Base-by-base conservation (phyloP, 2,888 invertebrate genomes). In the Nematopogon swammerdamellus region DNA sequence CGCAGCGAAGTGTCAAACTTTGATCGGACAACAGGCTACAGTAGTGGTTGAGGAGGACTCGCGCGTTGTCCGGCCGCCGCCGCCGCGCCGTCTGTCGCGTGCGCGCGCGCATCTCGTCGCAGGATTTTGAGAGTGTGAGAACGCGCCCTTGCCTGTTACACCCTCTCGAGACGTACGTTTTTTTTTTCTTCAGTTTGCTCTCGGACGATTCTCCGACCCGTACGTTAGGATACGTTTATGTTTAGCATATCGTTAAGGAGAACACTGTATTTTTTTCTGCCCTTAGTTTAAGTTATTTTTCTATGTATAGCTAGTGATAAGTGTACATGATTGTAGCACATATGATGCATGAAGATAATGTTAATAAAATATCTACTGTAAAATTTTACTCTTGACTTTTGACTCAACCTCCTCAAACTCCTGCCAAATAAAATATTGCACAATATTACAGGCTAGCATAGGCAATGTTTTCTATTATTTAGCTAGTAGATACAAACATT, bases 261-360 rank as follows among this genome's bases (percentile, higher is more conserved):
- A 74, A 70, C 74, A 76, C 62, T 75, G 76, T 77, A 76, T 74
- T 79, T 73, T 76, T 70, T 75, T 71, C 76, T 36, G 36, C 72
- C 68, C 70, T 65, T 72, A 72, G 72, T 74, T n/a, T 77, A 75
- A 76, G 77, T 77, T 77, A 75, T 76, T 76, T 76, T 76, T 76
- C 72, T 77, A 77, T 79, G 79, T 79, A 79, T 77, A 79, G 77
- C 66, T 79, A 79, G 77, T 76, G 72, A 67, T 79, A 79, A 75
- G 76, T 79, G 76, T 79, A 79, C 72, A 77, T 77, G 74, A 74
- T 64, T 72, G 25, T 75, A 77, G 76, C 72, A 76, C 76, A 69
- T 79, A 76, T 72, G 76, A 79, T 77, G 77, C 77, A 79, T 79
- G 77, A 79, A 77, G 73, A 74, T 77, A 76, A 77, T 75, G 76